A percentile compares a stretch with the other conserved stretches of the same genome.
Conservation (phyloP, 2,113 vertebrate genomes). For the Eleginops maclovinus region DNA sequence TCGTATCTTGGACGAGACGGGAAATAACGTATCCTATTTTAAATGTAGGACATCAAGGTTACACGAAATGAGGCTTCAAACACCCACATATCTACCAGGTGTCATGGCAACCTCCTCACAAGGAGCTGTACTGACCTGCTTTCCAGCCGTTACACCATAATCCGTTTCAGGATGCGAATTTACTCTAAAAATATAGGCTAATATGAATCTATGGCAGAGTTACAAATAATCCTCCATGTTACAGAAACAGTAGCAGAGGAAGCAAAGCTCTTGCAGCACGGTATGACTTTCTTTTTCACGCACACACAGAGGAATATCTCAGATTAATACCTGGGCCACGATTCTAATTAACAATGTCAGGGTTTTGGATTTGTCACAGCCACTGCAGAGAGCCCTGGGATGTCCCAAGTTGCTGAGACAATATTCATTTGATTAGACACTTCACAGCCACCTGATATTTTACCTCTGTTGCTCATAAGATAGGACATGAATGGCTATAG, state of each 20-base stretch:
- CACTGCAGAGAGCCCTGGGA: constrained; percentile 38
- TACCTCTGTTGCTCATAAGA: constrained; percentile 15
- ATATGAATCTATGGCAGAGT: constrained; percentile 49
- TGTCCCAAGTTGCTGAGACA: constrained; percentile 36
- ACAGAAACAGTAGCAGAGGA: constrained; percentile 24
- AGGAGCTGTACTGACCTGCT: constrained; percentile 66
- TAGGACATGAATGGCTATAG: neutral
- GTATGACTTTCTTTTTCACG: constrained; percentile 11
- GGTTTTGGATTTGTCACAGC: constrained; percentile 47
- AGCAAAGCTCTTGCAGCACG: constrained; percentile 23
- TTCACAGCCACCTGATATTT: constrained; percentile 36
- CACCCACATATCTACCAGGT: constrained; percentile 65
- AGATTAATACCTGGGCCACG: constrained; percentile 45
- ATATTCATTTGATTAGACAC: constrained; percentile 35
- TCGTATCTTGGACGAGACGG: constrained; percentile 29
- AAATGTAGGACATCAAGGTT: constrained; percentile 72
- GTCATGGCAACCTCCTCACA: constrained; percentile 68
- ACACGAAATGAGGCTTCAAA: constrained; percentile 52
- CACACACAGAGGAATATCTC: constrained; percentile 15
- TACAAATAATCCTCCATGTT: constrained; percentile 54
- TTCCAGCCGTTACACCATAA: constrained; percentile 60
- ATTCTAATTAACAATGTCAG: constrained; percentile 50
- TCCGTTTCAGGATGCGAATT: constrained; percentile 38
- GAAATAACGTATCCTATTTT: constrained; percentile 62
- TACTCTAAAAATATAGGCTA: constrained; percentile 53